phyloP scores from a whole-genome alignment of 2,113 vertebrate genomes.

The Colinus virginianus region DNA sequence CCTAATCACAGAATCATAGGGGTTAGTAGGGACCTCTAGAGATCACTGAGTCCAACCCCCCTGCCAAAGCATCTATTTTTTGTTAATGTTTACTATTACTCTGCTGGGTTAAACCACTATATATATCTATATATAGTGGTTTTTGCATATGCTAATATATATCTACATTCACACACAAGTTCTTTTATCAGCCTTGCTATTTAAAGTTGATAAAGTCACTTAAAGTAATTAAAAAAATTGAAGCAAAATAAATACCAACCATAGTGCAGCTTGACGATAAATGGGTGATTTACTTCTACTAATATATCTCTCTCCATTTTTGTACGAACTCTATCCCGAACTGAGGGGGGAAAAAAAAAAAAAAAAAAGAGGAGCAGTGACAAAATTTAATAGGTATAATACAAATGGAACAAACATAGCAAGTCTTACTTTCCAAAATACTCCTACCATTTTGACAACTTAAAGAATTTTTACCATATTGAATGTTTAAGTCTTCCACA shows the following conservation, averaged over 20 bases:
- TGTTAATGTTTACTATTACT: too few species aligned
- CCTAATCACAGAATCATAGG: too few species aligned
- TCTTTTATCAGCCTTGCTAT: background rate
- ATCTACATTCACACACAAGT: background rate
- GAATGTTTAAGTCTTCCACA: background rate
- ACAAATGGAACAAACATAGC: background rate
- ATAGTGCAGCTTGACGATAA: conserved; percentile 99
- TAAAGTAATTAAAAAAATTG: background rate
- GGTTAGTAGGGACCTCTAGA: too few species aligned
- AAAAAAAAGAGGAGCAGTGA: background rate
- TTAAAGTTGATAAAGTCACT: background rate
- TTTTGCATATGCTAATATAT: too few species aligned
- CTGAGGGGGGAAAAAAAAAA: conserved; percentile 76
- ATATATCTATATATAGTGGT: background rate
- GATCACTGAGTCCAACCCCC: too few species aligned
- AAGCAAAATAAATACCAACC: conserved; percentile 80
- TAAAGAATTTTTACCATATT: background rate
- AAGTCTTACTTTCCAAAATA: background rate
- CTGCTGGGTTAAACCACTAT: background rate
- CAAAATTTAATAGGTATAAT: background rate
- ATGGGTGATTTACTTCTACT: conserved; percentile 98
- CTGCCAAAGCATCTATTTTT: too few species aligned
- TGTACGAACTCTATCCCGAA: conserved; percentile 95
- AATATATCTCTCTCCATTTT: conserved; percentile 99
- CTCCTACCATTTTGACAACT: background rate